Base-by-base conservation (phyloP, 1,140 invertebrate species). In the Camponotus floridanus region DNA sequence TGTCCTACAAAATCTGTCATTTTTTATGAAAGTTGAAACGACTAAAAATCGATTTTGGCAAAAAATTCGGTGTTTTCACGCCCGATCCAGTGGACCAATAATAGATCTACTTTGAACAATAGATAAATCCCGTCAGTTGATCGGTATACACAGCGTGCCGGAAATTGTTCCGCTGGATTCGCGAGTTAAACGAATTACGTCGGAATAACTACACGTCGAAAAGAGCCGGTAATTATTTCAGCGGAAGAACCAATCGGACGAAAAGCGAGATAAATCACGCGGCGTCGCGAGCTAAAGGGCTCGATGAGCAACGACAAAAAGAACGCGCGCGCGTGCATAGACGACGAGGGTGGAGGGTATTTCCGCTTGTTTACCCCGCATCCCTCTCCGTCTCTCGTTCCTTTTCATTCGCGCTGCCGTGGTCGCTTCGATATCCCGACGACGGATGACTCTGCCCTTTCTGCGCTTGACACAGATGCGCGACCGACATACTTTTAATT, bases 401-500 rank as follows among this genome's bases (percentile, higher is more conserved):
- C 87, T 91, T 90, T 91, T 90, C 90, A 91, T 91, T 88, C 76
- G 81, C 76, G 81, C 76, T 74, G 33, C 36, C 65, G 73, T 45
- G 76, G 83, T 87, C 76, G 83, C 74, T 76, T 88, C 89, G 73
- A 91, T 86, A 80, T 87, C 87, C 87, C 86, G 74, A 90, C 92
- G 92, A 93, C 91, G 74, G 86, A 89, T 87, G 91, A 65, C 68
- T 91, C 70, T 93, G 70, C 59, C 65, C 70, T 80, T 84, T 87
- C 86, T 88, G 88, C 91, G 92, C 93, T 94, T 94, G 93, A 92
- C 93, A 94, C 91, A 93, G 92, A 94, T 94, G 92, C 91, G 91
- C 92, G 92, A 92, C 92, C 92, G 92, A 91, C 91, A 91, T 90
- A 94, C 92, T 93, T 93, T 94, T 93, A 94, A 94, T 94, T 94